phyloP scores from a whole-genome alignment of 2,113 vertebrate species.

The Naja naja region DNA sequence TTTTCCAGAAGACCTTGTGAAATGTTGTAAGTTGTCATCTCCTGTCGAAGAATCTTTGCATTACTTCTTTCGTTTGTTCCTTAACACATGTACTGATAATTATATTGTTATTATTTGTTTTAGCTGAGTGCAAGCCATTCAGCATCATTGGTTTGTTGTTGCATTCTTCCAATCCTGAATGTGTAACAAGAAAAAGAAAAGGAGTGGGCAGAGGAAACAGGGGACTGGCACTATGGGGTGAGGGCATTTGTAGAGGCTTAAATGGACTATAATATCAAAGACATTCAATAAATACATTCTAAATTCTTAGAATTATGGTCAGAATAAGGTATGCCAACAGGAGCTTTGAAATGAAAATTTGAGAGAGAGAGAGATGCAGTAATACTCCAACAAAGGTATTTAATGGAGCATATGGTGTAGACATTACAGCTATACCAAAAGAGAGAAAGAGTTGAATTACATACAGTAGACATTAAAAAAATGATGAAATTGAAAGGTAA shows the following conservation, averaged over 20 bases:
- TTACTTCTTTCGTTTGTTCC: background rate
- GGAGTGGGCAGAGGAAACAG: background rate
- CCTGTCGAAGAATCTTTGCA: background rate
- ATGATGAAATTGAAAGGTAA: background rate
- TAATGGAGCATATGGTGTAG: background rate
- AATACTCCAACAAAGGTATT: background rate
- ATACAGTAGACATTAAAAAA: background rate
- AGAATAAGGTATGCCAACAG: background rate
- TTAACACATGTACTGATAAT: background rate
- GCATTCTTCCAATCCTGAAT: background rate
- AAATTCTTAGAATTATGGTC: background rate
- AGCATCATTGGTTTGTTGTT: background rate
- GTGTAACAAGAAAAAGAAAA: background rate
- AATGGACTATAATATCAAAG: background rate
- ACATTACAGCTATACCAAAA: background rate
- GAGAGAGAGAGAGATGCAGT: background rate
- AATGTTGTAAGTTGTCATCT: background rate
- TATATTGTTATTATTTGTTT: background rate
- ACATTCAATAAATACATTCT: background rate
- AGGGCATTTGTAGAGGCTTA: background rate
- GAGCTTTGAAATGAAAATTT: background rate
- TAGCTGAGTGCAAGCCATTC: background rate
- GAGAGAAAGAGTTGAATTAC: background rate
- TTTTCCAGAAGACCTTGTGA: background rate
- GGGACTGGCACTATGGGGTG: too few species aligned